Conservation (phyloP, 2,113 vertebrate genomes). For the Hymenochirus boettgeri region DNA sequence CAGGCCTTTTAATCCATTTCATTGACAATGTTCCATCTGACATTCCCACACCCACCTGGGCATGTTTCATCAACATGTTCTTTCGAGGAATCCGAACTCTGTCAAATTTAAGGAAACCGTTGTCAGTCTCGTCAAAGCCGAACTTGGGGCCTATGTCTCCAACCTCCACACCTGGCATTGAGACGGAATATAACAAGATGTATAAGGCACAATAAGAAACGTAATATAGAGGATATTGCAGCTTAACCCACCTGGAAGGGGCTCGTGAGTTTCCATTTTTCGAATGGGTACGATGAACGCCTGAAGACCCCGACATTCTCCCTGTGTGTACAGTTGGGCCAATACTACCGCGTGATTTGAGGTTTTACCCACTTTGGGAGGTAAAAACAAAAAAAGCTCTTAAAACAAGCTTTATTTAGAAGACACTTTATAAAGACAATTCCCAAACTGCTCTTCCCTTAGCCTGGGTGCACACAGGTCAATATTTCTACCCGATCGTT, state of each 20-base stretch:
- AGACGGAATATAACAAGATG: conserved; percentile 37
- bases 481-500: too few species aligned
- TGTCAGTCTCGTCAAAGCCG: conserved; percentile 91
- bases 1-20: too few species aligned
- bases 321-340: conserved; percentile 88
- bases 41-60: conserved; percentile 84
- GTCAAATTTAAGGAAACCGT: conserved; percentile 91
- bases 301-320: conserved; percentile 81
- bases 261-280: conserved; percentile 79
- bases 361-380: conserved; percentile 83
- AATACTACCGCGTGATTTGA: conserved; percentile 94
- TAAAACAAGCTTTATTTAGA: too few species aligned
- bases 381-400: background rate
- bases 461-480: too few species aligned
- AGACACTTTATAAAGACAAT: too few species aligned
- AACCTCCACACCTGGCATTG: conserved; percentile 77
- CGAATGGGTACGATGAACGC: conserved; percentile 91
- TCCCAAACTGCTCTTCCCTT: too few species aligned
- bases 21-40: too few species aligned
- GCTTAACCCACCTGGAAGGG: conserved; percentile 78
- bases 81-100: conserved; percentile 88
- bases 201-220: background rate
- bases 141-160: conserved; percentile 97
- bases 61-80: conserved; percentile 96
- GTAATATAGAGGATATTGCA: background rate